Base-by-base conservation (phyloP, 2,797 vertebrate genomes). In the Balearica regulorum region DNA sequence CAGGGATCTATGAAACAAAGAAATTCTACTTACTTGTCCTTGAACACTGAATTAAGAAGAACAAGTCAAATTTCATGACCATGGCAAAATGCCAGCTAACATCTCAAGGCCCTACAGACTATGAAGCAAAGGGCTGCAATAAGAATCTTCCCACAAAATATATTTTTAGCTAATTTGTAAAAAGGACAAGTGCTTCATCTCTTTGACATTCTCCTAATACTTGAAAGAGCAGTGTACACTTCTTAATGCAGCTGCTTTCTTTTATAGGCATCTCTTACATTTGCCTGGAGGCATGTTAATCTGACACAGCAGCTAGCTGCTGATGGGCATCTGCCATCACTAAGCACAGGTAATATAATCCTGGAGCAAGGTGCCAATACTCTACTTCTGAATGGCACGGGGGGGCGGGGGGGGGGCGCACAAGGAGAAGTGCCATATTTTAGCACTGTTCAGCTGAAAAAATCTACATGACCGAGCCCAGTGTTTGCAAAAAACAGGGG, bases 141-240 rank as follows among this genome's bases (percentile, higher is more conserved):
- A 44, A 70, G 57, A 89, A 87, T 79, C 57, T 75, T 88, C 77
- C 83, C 82, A 95, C 92, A 97, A 97, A 94, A 94, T 60, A 71
- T 7, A 69, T 93, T 91, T 81, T 91, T 68, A 89, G 54, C 24
- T 94, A 68, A 89, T 81, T 79, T 94, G 51, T 92, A 16, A 89
- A 93, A 96, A 96, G 49, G 43, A 80, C 46, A 89, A 96, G 44
- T 69, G 24, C 48, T 93, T 92, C 13, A 93, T 86, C 82, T 94
- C 92, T 87, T 73, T 93, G 48, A 69, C 65, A 93, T 94, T 96
- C 69, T 79, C 94, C 79, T 94, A 84, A 95, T 95, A 89, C 44
- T 93, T 96, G 73, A 94, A 95, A 84, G 35, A 89, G 37, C 58
- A 35, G 12, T 43, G 31, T 75, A 37, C 62, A 14, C 37, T 88